phyloP scores from a whole-genome alignment of 2,888 invertebrate genomes.

The Plebejus anna region DNA sequence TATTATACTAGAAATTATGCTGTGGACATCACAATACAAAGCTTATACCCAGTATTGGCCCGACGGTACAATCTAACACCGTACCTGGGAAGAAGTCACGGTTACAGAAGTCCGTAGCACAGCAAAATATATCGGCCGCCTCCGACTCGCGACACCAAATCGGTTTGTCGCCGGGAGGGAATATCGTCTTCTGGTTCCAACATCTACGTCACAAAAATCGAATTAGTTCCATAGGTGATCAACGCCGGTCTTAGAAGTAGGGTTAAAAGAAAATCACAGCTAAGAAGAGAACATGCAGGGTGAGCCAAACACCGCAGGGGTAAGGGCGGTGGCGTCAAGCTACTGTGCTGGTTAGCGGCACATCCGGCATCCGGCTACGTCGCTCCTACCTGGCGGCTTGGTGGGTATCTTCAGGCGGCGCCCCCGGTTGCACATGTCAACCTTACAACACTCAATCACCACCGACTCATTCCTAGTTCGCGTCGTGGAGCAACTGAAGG shows the following conservation, averaged over 20 bases:
- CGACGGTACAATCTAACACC: conserved; percentile 60
- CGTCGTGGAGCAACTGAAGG: conserved; percentile 89
- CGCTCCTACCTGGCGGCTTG: conserved; percentile 83
- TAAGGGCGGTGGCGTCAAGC: conserved; percentile 40
- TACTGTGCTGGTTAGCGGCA: conserved; percentile 54
- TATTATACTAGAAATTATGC: conserved; percentile 42
- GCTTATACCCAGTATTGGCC: conserved; percentile 55
- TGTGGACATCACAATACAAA: conserved; percentile 67
- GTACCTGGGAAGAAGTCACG: conserved; percentile 65
- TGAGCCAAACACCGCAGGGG: conserved; percentile 52
- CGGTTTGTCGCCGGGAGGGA: conserved; percentile 81
- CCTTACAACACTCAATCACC: conserved; percentile 90
- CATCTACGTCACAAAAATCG: conserved; percentile 78
- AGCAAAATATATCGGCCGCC: conserved; percentile 78
- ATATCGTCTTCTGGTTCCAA: conserved; percentile 77
- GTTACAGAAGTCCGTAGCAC: conserved; percentile 87
- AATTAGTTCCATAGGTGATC: conserved; percentile 64
- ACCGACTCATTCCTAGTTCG: conserved; percentile 87
- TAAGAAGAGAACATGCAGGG: conserved; percentile 58
- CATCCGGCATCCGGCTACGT: conserved; percentile 53
- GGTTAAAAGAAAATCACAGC: conserved; percentile 46
- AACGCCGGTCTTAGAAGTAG: conserved; percentile 63
- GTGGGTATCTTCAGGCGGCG: conserved; percentile 84
- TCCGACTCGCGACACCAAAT: conserved; percentile 80
- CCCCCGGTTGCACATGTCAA: conserved; percentile 86